Percentiles rank a stretch among this genome's conserved stretches.
These are phyloP conservation scores for Phaonia tiefii DNA, from an alignment of 2,888 invertebrate species.

Conservation along the genomic window DNA sequence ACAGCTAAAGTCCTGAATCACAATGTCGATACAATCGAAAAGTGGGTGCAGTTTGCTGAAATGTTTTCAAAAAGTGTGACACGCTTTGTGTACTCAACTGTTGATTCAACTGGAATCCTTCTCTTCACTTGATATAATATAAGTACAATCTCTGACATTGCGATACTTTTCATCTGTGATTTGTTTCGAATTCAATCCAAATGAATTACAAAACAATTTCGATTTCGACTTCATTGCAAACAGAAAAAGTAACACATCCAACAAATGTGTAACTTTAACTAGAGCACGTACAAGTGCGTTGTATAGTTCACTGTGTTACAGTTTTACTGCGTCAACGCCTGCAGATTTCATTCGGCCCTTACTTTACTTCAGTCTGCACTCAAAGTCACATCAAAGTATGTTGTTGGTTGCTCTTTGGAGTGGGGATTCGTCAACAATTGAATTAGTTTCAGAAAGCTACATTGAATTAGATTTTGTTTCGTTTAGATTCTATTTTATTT, in stretches of 20 bases:
- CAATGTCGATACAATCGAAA: too few species aligned
- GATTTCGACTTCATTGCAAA: too few species aligned
- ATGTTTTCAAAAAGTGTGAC: neutral
- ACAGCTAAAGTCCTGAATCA: too few species aligned
- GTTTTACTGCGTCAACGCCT: constrained; percentile 64
- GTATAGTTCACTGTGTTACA: constrained; percentile 37
- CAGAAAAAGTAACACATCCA: constrained; percentile 7
- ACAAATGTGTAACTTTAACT: constrained; percentile 43
- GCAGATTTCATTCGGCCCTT: neutral
- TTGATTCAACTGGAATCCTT: neutral
- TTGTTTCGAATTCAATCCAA: too few species aligned
- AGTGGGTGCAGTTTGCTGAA: too few species aligned
- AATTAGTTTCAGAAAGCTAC: constrained; percentile 59
- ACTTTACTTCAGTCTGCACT: constrained; percentile 17
- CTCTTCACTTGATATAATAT: neutral
- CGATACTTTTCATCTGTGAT: too few species aligned
- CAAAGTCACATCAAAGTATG: neutral
- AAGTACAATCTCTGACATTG: too few species aligned
- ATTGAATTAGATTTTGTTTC: neutral
- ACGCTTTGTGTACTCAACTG: constrained; percentile 1
- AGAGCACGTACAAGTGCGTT: constrained; percentile 63
- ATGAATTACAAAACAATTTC: neutral
- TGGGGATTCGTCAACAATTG: constrained; percentile 47
- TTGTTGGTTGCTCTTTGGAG: neutral
- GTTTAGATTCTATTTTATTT: constrained; percentile 5